A percentile compares a stretch with the other conserved stretches of the same genome.
These are phyloP conservation scores for Tetragonula carbonaria DNA, from an alignment of 2,888 invertebrate species.

Conservation along the genomic window DNA sequence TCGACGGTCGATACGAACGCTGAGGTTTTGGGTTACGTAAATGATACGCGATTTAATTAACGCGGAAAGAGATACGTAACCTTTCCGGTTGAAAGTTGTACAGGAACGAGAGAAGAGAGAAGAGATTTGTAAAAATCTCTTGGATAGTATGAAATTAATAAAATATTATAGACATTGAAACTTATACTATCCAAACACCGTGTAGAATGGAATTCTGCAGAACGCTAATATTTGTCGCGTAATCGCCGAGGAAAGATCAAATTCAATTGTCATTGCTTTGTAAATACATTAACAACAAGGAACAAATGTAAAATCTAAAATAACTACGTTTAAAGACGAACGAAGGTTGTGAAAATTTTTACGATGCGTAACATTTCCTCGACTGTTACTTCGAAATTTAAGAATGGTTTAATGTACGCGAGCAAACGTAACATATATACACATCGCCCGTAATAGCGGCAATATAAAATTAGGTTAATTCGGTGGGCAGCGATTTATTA, in stretches of 20 bases:
- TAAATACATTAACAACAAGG: no score
- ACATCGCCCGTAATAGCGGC: slow-evolving; percentile 23
- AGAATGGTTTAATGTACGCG: slow-evolving; percentile 24
- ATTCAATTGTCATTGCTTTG: no score
- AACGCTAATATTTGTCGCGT: no score
- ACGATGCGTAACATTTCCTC: slow-evolving; percentile 13
- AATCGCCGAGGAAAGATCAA: no score
- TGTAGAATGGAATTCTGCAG: no score
- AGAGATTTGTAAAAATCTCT: background rate
- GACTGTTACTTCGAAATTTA: slow-evolving; percentile 19
- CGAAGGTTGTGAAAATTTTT: no score
- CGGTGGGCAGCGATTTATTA: slow-evolving; percentile 34
- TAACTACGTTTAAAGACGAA: no score
- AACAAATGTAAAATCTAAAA: no score
- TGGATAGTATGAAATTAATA: background rate
- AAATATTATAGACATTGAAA: no score
- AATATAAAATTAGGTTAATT: slow-evolving; percentile 55
- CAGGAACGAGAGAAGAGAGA: background rate
- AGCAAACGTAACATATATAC: background rate
- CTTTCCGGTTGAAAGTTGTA: background rate
- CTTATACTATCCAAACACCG: no score
- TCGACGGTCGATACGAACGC: background rate
- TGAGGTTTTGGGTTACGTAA: background rate
- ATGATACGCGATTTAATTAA: slow-evolving; percentile 1
- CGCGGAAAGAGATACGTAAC: no score